Evolutionary conservation across 2,797 vertebrate species (phyloP), one percentile per base, ranked within the genome.

Genomic region (Chaunax sp.): DNA sequence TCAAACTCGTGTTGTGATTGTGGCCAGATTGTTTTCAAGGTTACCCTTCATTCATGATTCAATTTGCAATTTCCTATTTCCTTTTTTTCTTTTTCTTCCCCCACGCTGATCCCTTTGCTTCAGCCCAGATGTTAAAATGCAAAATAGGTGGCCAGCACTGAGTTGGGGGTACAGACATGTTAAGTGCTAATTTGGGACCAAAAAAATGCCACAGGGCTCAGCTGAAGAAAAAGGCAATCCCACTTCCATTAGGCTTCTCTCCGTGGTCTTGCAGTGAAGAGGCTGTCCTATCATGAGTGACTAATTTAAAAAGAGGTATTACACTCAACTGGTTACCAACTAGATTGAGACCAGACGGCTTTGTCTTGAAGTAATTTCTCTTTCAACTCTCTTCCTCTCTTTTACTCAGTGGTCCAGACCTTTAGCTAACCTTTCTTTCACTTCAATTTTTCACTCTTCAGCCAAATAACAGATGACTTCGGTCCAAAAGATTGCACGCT

Each of bases 291-390:
- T 82, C 81, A 77, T 79, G 83, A 89, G 87, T 64, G 65, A 78
- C 80, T 89, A 74, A 92, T 93, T 91, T 90, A 77, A 88, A 89
- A 85, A 74, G 72, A 79, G 82, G 80, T 83, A 72, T 88, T 82
- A 84, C 86, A 83, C 83, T 73, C 67, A 68, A 64, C 78, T 85
- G 80, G 90, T 92, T 92, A 90, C 83, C 51, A 71, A 69, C 73
- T 72, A 86, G 85, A 91, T 88, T 86, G 88, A 87, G 78, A 89
- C 75, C 75, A 87, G 78, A 82, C 88, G 66, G 70, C 69, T 81
- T 86, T 75, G 77, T 72, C 82, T 70, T 55, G 25, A 55, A 74
- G 73, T 87, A 64, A 84, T 86, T 86, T 83, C 64, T 82, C 67
- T 78, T 66, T 75, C 41, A 68, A 60, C 49, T 63, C 74, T 80